Evolutionary conservation across 2,888 invertebrate genomes (phyloP), one percentile per base, ranked within the genome.

Genomic region (Apotomis turbidana): DNA sequence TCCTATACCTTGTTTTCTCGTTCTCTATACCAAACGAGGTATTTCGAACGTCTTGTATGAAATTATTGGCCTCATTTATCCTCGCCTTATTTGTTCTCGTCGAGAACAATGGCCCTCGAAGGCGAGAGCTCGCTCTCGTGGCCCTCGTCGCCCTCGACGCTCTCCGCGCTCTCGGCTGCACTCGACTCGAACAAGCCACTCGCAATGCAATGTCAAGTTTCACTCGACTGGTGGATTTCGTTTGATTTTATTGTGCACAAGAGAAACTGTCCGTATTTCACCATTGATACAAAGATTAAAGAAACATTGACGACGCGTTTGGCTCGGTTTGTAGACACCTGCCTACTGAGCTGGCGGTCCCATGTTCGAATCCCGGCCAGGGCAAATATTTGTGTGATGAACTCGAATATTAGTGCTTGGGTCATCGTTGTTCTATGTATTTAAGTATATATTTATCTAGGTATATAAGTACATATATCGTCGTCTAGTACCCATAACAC

Each of bases 51-150:
- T 6, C 49, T 49, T 49, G 10, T 49, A 49, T 9, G 49, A 49
- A 10, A 8, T 49, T 49, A 6, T 49, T 49, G 9, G 49, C 10
- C 5, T 61, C 49, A 46, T 27, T 15, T 44, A 44, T n/a, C 38
- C 13, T 3, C 4, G 38, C 38, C 9, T 15, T 27, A 27, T 27
- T 27, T 27, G 27, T 27, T 64, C 54, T 6, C 38, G 54, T 51
- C 5, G n/a, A 62, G 63, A 64, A 64, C 54, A 64, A 64, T 61
- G 49, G 41, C 54, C 15, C 54, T 54, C 15, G 54, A 62, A 46
- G 61, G 12, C 51, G 27, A 49, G 49, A 49, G 49, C 27, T 46
- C 27, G 46, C 60, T 60, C 61, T 12, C 49, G 27, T 9, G 13
- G 52, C 63, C 27, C 27, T 2, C 27, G 27, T 27, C 27, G 27